phyloP scores from a whole-genome alignment of 2,113 vertebrate species.

The Piaya cayana region DNA sequence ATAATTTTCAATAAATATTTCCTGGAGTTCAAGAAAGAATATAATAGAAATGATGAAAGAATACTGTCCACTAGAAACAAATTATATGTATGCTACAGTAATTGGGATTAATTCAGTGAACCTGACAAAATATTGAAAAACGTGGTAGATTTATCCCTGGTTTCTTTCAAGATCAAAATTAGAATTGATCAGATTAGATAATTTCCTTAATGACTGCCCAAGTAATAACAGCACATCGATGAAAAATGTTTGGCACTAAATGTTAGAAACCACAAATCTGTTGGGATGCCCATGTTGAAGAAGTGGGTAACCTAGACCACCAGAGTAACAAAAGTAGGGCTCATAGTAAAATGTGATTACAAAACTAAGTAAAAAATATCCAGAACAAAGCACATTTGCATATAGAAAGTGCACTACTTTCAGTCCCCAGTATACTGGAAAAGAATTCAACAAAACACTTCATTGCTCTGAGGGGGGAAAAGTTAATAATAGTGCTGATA shows the following conservation, averaged over 20 bases:
- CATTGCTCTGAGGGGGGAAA: not conserved
- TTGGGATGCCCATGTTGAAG: not conserved
- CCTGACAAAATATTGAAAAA: not conserved
- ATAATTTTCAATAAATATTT: not conserved
- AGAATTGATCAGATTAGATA: not conserved
- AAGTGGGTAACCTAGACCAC: not conserved
- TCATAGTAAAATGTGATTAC: not conserved
- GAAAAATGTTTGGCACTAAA: not conserved
- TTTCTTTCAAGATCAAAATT: not conserved
- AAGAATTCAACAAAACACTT: not conserved
- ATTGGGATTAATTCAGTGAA: not conserved
- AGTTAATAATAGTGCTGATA: slow-evolving; percentile 28
- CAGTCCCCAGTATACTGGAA: not conserved
- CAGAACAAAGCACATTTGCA: not conserved
- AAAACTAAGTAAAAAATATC: not conserved
- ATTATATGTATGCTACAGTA: not conserved
- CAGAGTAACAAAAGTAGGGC: not conserved
- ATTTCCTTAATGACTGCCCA: not conserved
- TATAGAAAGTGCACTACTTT: not conserved
- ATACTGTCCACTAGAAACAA: not conserved
- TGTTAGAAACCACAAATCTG: not conserved
- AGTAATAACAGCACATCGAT: not conserved
- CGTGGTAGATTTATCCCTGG: not conserved
- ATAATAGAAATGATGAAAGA: not conserved
- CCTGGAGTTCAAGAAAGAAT: not conserved